phyloP scores from a whole-genome alignment of 2,797 vertebrate species.

The Dryobates pubescens region DNA sequence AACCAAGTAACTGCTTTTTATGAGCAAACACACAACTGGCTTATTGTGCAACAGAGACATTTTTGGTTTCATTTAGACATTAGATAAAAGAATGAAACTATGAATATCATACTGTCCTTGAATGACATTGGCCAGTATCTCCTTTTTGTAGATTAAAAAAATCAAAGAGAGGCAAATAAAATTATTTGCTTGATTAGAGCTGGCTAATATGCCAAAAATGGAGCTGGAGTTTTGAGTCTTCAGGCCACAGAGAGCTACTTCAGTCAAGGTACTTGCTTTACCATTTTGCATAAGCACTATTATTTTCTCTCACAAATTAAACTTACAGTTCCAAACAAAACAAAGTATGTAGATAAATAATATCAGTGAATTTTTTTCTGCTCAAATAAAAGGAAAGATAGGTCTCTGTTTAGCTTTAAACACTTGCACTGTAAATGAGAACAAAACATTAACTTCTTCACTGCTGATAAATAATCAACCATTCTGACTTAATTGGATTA shows the following conservation, averaged over 20 bases:
- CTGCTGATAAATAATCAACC: neutral
- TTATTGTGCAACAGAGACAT: neutral
- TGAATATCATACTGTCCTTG: neutral
- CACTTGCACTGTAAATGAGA: neutral
- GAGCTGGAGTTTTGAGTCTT: neutral
- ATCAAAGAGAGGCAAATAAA: neutral
- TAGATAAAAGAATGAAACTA: neutral
- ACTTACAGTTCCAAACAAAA: neutral
- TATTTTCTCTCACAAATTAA: neutral
- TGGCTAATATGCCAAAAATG: neutral
- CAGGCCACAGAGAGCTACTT: neutral
- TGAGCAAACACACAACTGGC: neutral
- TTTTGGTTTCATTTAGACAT: neutral
- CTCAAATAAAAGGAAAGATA: neutral
- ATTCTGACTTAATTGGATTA: neutral
- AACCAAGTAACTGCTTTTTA: neutral
- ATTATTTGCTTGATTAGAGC: neutral
- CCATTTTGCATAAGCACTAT: neutral
- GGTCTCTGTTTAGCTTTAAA: neutral
- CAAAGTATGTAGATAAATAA: neutral
- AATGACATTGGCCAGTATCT: neutral
- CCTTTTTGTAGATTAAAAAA: slow-evolving; percentile 5
- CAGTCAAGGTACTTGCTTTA: neutral
- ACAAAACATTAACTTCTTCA: neutral
- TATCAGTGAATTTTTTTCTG: neutral